These are phyloP conservation scores for Porites cylindrica DNA, from an alignment of 92 coral and sea anemone genomes.

Conservation along the genomic window DNA sequence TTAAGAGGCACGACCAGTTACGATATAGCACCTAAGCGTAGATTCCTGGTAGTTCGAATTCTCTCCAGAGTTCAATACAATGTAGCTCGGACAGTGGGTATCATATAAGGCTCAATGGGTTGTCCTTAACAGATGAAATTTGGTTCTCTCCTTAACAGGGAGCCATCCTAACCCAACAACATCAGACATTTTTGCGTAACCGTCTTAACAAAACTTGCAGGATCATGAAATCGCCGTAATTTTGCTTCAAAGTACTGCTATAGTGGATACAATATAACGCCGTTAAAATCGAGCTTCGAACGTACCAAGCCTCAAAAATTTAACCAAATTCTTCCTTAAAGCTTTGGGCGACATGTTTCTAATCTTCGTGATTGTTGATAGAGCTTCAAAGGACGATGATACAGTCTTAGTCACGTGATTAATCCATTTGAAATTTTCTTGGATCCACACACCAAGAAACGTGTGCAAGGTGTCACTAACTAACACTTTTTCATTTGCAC, in stretches of 20 bases:
- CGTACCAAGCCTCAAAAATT: neutral
- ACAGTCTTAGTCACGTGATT: neutral
- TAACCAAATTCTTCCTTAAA: neutral
- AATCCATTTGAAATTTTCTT: neutral
- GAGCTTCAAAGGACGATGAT: neutral
- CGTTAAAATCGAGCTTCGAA: neutral
- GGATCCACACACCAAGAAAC: neutral
- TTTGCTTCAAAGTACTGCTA: neutral
- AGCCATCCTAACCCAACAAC: slow-evolving; percentile 29
- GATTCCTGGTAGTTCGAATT: too few species aligned
- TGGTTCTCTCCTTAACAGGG: slow-evolving; percentile 31
- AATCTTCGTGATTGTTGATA: neutral
- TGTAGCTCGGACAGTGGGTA: neutral
- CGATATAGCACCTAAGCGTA: too few species aligned
- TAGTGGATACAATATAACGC: neutral
- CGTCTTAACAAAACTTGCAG: slow-evolving; percentile 32
- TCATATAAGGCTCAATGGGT: neutral
- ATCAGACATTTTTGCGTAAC: slow-evolving; percentile 25
- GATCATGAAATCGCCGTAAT: slow-evolving; percentile 17
- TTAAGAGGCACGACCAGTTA: too few species aligned
- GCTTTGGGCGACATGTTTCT: neutral
- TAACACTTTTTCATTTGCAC: neutral
- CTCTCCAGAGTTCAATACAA: too few species aligned
- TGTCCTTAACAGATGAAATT: neutral
- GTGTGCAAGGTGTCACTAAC: neutral